Evolutionary conservation across 2,888 invertebrate species (phyloP), one percentile per base, ranked within the genome.

Genomic region (Listrodromus nycthemerus): DNA sequence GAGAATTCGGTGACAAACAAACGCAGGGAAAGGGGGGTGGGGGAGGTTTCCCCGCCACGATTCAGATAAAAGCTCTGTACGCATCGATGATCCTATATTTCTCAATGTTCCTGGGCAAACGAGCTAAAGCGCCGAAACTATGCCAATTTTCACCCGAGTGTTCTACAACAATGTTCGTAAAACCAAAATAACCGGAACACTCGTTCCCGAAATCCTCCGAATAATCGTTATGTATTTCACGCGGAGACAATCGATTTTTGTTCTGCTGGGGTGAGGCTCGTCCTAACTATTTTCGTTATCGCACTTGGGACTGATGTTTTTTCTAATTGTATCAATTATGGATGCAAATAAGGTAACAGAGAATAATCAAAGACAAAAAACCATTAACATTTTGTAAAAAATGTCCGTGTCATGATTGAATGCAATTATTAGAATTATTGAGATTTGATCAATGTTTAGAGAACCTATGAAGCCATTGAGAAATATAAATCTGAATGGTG

Each of bases 71-170:
- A 70, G 63, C 24, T 48, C 21, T 41, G 24, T 63, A 70, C 63
- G 61, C 70, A 55, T 37, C 75, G 52, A 75, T 65, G 75, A 55
- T 76, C 55, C 52, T 67, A 79, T 73, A 73, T 79, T 79, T 79
- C 73, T 73, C 79, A 73, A 79, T 79, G 66, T 66, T n/a, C 65
- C 24, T 37, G 48, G 27, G 33, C 33, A 33, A 33, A 55, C 61
- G 55, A 71, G 55, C 55, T 55, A 55, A 55, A 24, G 21, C 55
- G 21, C 24, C 13, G 24, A 55, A 55, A 55, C 55, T 55, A 55
- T 55, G 55, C 21, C 55, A 55, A 55, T 55, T 55, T 55, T 55
- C 55, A 21, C 55, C 10, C 2, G 55, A 7, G 13, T 45, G 55
- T 10, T 55, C 21, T 24, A 55, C 21, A 21, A 55, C 55, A 55